Percentiles rank a stretch among this genome's conserved stretches.
Conservation (phyloP, 2,113 vertebrate species). For the Paedocypris sp. region DNA sequence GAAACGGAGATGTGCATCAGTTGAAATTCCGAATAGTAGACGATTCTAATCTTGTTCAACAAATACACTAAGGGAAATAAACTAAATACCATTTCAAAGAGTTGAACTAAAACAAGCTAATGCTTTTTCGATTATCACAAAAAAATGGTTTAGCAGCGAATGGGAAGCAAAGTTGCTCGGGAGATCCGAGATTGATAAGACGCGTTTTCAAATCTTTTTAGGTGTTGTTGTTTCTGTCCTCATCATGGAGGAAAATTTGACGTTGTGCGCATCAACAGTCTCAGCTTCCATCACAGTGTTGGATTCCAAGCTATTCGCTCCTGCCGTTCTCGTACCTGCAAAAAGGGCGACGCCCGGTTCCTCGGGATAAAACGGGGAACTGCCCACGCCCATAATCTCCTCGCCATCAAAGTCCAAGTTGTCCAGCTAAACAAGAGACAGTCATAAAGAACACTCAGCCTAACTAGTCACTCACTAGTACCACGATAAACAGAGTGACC, state of each 20-base stretch:
- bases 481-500: conserved; percentile 36
- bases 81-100: too few species aligned
- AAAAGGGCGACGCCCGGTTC: conserved; percentile 99
- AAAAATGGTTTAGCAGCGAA: too few species aligned
- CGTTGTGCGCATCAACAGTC: too few species aligned
- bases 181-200: too few species aligned
- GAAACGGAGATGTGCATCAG: conserved; percentile 40
- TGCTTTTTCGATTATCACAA: too few species aligned
- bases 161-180: too few species aligned
- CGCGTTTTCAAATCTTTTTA: too few species aligned
- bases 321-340: conserved; percentile 74
- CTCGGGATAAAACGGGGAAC: conserved; percentile 96
- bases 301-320: conserved; percentile 57
- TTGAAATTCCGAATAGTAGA: background rate
- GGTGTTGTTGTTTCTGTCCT: too few species aligned
- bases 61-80: too few species aligned
- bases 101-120: too few species aligned
- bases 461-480: conserved; percentile 11
- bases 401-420: conserved; percentile 97
- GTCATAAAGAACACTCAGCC: background rate
- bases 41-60: too few species aligned
- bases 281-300: too few species aligned
- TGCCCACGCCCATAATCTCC: conserved; percentile 95
- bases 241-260: conserved; percentile 31
- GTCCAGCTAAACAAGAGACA: conserved; percentile 72